Base-by-base conservation (phyloP, 2,113 vertebrate genomes). In the Notothenia rossii region DNA sequence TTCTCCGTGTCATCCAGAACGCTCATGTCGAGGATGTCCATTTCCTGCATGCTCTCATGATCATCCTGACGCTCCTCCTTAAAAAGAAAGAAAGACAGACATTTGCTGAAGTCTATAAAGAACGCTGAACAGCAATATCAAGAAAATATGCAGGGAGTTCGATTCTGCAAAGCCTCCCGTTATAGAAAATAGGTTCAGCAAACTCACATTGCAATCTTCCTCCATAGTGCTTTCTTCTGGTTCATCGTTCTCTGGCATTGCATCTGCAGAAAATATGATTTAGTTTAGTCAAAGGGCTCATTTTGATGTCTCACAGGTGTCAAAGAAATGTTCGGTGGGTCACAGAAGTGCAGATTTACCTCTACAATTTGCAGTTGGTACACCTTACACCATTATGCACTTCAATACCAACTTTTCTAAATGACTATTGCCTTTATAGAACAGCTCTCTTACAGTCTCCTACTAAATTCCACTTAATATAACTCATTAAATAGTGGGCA, bases 1-100 rank as follows among this genome's bases (percentile, higher is more conserved):
- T 96, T 96, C 65, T 97, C 96, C 0, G 96, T 95, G 74, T 97
- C 96, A 43, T 97, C 97, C 77, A 97, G 84, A 65, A 97, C 92
- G 5, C 95, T 97, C 89, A 97, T 96, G 81, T 97, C 96, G 86
- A 97, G 93, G 92, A 96, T 95, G 89, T 97, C 96, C 91, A 97
- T 96, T 53, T 95, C 95, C 86, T 96, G 96, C 86, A 97, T 93
- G 86, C 85, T 96, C 78, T 97, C 96, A 12, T 95, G 92, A 48
- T 95, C 92, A 4, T 95, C 88, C 76, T 96, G 96, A 64, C 92
- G 66, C 20, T 97, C 96, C 50, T 96, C 96, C 97, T 97, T 87
- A 8, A 49, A 49, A 18, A 62, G 1, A 11, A 61, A 65, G n/a
- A 9, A 58, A 1, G 14, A 22, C 18, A 45, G 14, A 22, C 25